These are phyloP conservation scores for Mionectes olivaceus DNA, from an alignment of 2,797 vertebrate species.

Conservation along the genomic window DNA sequence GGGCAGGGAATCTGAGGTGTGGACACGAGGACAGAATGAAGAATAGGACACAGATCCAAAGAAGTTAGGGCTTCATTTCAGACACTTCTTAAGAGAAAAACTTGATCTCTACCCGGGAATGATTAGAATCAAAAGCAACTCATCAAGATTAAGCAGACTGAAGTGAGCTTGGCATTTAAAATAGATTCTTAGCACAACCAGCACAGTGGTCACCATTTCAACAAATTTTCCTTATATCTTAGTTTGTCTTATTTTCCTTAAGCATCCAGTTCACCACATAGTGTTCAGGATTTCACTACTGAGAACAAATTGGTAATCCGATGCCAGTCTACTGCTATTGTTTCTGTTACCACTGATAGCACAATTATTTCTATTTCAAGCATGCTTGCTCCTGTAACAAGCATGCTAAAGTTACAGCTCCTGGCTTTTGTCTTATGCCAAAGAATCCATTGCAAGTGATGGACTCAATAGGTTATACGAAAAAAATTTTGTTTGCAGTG, in stretches of 20 bases:
- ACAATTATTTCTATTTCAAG: slow-evolving; percentile 20
- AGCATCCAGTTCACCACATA: neutral
- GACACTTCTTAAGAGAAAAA: neutral
- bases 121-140: neutral
- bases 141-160: neutral
- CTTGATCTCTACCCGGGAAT: neutral
- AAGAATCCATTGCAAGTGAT: neutral
- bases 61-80: neutral
- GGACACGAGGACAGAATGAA: neutral
- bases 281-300: neutral
- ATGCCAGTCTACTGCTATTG: neutral
- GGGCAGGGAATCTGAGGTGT: neutral
- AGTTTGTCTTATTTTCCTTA: neutral
- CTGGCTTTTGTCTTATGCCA: neutral
- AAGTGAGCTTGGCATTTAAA: neutral
- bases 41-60: neutral
- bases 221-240: neutral
- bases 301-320: neutral
- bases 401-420: neutral
- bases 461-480: neutral
- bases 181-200: neutral
- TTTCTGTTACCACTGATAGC: neutral
- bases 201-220: neutral
- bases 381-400: neutral
- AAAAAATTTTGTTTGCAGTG: neutral